phyloP scores from a whole-genome alignment of 35 echinoderm and acorn worm species.

The Ophiothrix spiculata region DNA sequence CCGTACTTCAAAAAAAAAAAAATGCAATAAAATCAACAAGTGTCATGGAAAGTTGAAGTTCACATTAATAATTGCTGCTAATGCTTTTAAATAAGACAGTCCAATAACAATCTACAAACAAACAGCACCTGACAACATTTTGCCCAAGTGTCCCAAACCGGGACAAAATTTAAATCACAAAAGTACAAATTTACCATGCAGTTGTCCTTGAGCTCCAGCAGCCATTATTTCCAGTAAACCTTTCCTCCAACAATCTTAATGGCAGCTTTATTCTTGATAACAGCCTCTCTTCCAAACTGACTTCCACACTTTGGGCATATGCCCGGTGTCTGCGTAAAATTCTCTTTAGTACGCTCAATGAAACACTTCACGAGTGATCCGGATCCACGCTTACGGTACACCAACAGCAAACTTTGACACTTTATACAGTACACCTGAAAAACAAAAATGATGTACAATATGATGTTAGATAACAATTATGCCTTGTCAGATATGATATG shows the following conservation, averaged over 20 bases:
- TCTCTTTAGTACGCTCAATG: conserved; percentile 43
- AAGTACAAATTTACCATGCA: not conserved
- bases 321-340: conserved; percentile 29
- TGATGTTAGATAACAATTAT: too few relatives aligned
- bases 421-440: conserved; percentile 50
- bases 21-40: too few relatives aligned
- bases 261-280: conserved; percentile 55
- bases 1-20: too few relatives aligned
- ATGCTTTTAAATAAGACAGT: too few relatives aligned
- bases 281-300: conserved; percentile 44
- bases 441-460: too few relatives aligned
- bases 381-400: conserved; percentile 50
- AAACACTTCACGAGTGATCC: conserved; percentile 54
- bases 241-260: conserved; percentile 58
- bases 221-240: conserved; percentile 47
- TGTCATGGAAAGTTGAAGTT: too few relatives aligned
- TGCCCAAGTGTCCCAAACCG: too few relatives aligned
- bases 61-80: too few relatives aligned
- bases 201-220: not conserved
- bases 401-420: conserved; percentile 40
- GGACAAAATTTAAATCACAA: too few relatives aligned
- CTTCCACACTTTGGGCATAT: conserved; percentile 48
- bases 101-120: too few relatives aligned
- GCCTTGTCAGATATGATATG: too few relatives aligned
- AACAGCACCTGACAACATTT: too few relatives aligned